These are phyloP conservation scores for Lissocephala sabroskyi DNA, from an alignment of 2,888 invertebrate genomes.

Conservation along the genomic window DNA sequence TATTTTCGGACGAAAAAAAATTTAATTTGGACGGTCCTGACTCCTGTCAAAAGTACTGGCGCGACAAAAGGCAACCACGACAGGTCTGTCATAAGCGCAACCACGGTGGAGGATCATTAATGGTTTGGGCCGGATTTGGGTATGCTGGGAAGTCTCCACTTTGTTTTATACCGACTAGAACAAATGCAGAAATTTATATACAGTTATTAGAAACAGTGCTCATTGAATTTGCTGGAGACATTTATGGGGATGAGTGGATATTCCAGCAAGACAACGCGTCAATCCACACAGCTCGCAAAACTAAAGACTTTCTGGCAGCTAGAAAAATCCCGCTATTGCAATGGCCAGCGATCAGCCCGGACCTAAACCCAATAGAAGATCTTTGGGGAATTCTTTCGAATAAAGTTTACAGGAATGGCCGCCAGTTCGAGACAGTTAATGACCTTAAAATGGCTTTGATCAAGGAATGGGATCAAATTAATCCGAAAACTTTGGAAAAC, in stretches of 20 bases:
- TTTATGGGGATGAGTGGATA: constrained; percentile 11
- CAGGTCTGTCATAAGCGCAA: too few relatives aligned
- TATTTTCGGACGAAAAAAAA: too few relatives aligned
- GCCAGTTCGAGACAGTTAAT: too few relatives aligned
- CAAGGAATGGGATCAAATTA: too few relatives aligned
- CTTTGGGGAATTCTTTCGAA: constrained; percentile 8
- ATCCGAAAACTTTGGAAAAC: not conserved
- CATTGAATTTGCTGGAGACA: too few relatives aligned
- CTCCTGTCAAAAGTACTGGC: too few relatives aligned
- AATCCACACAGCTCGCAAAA: constrained; percentile 6
- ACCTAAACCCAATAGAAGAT: constrained; percentile 14
- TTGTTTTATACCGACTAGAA: not conserved
- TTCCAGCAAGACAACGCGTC: constrained; percentile 18
- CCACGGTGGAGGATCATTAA: too few relatives aligned
- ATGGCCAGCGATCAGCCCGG: constrained; percentile 16
- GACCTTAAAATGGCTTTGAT: too few relatives aligned
- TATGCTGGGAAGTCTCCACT: not conserved
- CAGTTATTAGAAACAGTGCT: not conserved
- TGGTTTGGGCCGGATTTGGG: too few relatives aligned
- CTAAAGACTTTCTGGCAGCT: constrained; percentile 6
- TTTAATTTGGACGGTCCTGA: too few relatives aligned
- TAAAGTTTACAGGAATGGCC: too few relatives aligned
- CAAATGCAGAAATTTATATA: not conserved
- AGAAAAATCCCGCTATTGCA: constrained; percentile 12
- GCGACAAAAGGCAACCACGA: too few relatives aligned